phyloP scores from a whole-genome alignment of 1,140 invertebrate species.

The Bombus pascuorum region DNA sequence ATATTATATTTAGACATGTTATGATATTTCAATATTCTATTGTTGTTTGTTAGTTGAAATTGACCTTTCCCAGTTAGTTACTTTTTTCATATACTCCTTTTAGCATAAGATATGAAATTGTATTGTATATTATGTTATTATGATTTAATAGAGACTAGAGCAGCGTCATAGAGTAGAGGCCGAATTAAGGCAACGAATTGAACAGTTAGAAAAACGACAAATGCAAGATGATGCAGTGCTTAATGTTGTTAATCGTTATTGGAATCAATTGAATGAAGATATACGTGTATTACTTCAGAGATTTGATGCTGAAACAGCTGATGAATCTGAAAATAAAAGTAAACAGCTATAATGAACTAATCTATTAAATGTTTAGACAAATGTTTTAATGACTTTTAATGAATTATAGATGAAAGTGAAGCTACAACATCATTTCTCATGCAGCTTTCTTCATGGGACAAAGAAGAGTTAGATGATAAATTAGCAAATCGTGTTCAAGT shows the following conservation, averaged over 20 bases:
- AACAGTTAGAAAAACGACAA: conserved; percentile 98
- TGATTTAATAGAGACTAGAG: conserved; percentile 88
- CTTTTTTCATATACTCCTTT: not conserved
- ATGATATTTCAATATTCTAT: not conserved
- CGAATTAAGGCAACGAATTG: conserved; percentile 95
- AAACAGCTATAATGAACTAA: conserved; percentile 67
- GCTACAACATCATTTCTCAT: conserved; percentile 98
- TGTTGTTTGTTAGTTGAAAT: not conserved
- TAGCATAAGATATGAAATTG: not conserved
- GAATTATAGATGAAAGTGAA: conserved; percentile 94
- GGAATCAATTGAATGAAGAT: conserved; percentile 99
- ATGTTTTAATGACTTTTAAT: not conserved
- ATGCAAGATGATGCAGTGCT: conserved; percentile 98
- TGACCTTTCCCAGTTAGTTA: not conserved
- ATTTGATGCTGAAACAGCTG: conserved; percentile 98
- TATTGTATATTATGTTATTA: conserved; percentile 13
- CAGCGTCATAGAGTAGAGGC: conserved; percentile 94
- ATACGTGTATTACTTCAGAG: conserved; percentile 95
- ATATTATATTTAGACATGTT: not conserved
- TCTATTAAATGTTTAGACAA: conserved; percentile 3
- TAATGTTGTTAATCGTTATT: conserved; percentile 98
- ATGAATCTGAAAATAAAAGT: conserved; percentile 97
- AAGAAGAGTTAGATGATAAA: conserved; percentile 97
- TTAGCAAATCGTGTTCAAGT: conserved; percentile 96
- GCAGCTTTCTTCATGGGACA: conserved; percentile 98